Evolutionary conservation across 2,797 vertebrate species (phyloP).

Genomic region (Tamandua tetradactyla): DNA sequence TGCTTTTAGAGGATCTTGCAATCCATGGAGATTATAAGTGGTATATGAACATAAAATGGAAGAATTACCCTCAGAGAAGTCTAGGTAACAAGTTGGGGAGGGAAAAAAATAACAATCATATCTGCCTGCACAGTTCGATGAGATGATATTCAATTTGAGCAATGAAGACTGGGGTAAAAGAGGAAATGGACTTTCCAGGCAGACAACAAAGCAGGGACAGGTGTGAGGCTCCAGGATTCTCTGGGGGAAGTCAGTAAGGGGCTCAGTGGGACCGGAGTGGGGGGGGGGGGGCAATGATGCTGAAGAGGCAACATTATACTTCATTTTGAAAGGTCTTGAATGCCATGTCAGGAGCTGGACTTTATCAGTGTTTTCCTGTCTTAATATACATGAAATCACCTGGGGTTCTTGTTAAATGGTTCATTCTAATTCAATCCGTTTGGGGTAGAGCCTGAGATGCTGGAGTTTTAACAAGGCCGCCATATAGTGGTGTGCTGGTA

Average conservation of each 20-base stretch:
- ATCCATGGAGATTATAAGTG: neutral
- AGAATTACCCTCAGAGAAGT: neutral
- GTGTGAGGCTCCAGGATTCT: neutral
- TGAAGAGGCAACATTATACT: neutral
- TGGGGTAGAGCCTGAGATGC: neutral
- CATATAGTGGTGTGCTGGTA: neutral
- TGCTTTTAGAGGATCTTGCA: neutral
- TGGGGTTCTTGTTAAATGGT: neutral
- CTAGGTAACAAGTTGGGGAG: neutral
- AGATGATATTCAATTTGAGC: slow-evolving; percentile 27
- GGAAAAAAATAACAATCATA: neutral
- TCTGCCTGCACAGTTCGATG: neutral
- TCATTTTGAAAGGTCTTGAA: neutral
- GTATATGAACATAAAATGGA: neutral
- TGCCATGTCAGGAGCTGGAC: neutral
- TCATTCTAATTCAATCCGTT: neutral
- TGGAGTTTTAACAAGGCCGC: neutral
- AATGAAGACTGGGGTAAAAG: neutral
- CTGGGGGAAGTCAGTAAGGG: neutral
- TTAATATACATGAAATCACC: neutral
- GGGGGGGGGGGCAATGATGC: neutral
- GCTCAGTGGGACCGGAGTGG: neutral
- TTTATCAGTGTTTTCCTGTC: neutral
- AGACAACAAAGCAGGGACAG: neutral
- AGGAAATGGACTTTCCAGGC: neutral